Evolutionary conservation across 2,888 invertebrate genomes (phyloP), one percentile per base, ranked within the genome.

Genomic region (Leuctra nigra): DNA sequence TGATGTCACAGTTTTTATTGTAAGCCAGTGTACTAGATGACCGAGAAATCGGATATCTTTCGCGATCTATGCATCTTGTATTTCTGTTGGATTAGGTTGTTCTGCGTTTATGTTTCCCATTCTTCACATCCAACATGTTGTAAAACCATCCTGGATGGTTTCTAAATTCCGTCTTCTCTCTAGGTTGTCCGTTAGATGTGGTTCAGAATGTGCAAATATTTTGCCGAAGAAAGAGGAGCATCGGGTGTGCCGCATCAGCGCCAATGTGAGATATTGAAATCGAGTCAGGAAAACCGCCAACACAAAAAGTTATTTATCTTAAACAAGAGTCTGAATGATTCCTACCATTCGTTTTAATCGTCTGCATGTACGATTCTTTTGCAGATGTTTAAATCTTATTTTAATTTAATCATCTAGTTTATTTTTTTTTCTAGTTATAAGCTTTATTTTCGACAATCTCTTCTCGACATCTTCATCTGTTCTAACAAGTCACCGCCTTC

Each of bases 281-380:
- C 20, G 11, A 29, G 44, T n/a, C 22, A 20, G n/a, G 50, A 35
- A 16, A 16, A 50, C 50, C 50, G 50, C 50, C 50, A 50, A 50
- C 50, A 50, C 50, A 50, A 14, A 13, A 23, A 44, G 20, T 50
- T 50, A 50, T 50, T 50, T 50, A 50, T 50, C 7, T 33, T 18
- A 20, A 16, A 50, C 50, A 50, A 29, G 50, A 50, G 35, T 35
- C 50, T n/a, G 50, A 50, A n/a, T 29, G 29, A 29, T 41, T 41
- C 20, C 41, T 4, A 18, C 20, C 6, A 41, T 20, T 50, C 50
- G 33, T 50, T 50, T 35, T 22, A 50, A 35, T 44, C 44, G 33
- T 50, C 35, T 50, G 13, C 50, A 33, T 50, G 50, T 50, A 35
- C 33, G 35, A 50, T 35, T 35, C 50, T 29, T 20, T 18, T 50